Conservation (phyloP, 2,888 invertebrate genomes). For the Dynastes tityus region DNA sequence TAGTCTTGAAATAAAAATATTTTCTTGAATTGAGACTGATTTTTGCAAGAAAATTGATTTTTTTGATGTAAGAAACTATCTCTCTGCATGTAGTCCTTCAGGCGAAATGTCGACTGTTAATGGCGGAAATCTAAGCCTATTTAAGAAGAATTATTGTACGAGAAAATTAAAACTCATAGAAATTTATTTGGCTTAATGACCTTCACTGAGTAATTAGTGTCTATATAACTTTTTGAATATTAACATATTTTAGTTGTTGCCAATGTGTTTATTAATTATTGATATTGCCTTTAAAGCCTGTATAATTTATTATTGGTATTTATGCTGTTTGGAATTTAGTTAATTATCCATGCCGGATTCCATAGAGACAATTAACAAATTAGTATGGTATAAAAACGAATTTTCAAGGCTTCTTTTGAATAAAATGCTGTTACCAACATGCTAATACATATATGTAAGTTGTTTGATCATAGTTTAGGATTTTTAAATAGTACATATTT, state of each 20-base stretch:
- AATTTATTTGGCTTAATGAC: constrained; percentile 7
- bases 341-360: background rate
- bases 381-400: background rate
- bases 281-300: background rate
- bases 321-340: constrained; percentile 1
- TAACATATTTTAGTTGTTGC: background rate
- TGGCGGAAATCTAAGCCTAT: background rate
- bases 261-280: background rate
- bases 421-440: no score
- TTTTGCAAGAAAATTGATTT: no score
- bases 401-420: background rate
- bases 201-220: constrained; percentile 15
- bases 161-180: background rate
- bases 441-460: background rate
- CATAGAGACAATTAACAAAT: constrained; percentile 1
- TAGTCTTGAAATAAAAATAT: no score
- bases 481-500: background rate
- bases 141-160: background rate
- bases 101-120: constrained; percentile 14
- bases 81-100: background rate
- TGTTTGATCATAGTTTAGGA: background rate
- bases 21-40: no score
- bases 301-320: constrained; percentile 2
- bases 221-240: background rate
- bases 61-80: no score